Evolutionary conservation across 1,140 invertebrate species (phyloP), one percentile per base, ranked within the genome.

Genomic region (Aphelinus certus): DNA sequence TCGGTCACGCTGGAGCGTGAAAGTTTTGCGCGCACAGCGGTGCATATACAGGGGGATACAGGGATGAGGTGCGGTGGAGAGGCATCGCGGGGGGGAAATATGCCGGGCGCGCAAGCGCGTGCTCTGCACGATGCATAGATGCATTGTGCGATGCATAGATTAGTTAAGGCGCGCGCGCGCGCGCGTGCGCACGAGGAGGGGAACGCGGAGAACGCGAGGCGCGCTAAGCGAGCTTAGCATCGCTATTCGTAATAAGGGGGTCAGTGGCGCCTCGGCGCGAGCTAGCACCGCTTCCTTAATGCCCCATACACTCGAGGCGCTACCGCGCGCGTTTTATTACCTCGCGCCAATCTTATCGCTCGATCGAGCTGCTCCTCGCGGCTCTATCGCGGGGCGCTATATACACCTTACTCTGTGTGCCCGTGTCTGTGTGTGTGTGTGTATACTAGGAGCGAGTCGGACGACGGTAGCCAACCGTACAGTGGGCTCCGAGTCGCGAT

Each of bases 241-340:
- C 26, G 65, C 49, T 10, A 65, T 51, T 67, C 43, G 65, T 67
- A 67, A 67, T 67, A 67, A 67, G 65, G 51, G 65, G 65, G 65
- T 67, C 65, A 67, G 65, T 67, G 43, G n/a, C n/a, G 63, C 48
- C 26, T 26, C 26, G 26, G 26, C 26, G 26, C 26, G 26, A 26
- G 26, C 26, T 26, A 26, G 26, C 26, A 26, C 26, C 26, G 26
- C 26, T 26, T 26, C 26, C 26, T 26, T 26, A 26, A 26, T 26
- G 26, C 26, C 26, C 26, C 26, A 26, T 26, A 26, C 26, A 26
- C 26, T 26, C 26, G 26, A 26, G 26, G 26, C 26, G 26, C 26
- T 26, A 26, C 26, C 26, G 26, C 26, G 26, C 26, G 26, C 26
- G 26, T 26, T 26, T 26, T 26, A 26, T 26, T 26, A 26, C 26